Evolutionary conservation across 2,113 vertebrate genomes (phyloP).

Genomic region (Eretmochelys imbricata): DNA sequence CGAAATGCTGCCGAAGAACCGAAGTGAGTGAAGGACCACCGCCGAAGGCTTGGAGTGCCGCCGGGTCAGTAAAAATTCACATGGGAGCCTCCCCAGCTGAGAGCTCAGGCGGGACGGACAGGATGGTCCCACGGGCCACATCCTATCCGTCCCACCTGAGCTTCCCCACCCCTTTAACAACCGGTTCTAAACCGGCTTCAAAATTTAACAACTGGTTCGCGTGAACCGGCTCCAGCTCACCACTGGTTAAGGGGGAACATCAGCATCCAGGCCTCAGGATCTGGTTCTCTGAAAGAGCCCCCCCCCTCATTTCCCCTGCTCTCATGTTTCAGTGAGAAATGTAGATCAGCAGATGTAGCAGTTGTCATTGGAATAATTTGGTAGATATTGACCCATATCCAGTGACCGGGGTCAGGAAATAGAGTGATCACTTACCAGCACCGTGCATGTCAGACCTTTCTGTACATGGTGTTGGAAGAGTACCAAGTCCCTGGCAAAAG

Average conservation of each 20-base stretch:
- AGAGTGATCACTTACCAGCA: neutral
- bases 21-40: too few species aligned
- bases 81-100: too few species aligned
- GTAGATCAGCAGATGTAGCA: neutral
- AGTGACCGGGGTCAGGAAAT: neutral
- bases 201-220: too few species aligned
- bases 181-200: too few species aligned
- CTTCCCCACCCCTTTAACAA: too few species aligned
- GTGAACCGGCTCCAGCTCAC: too few species aligned
- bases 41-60: too few species aligned
- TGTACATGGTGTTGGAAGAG: neutral
- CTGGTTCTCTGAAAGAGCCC: neutral
- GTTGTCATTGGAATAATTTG: neutral
- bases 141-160: too few species aligned
- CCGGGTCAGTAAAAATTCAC: too few species aligned
- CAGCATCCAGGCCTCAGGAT: neutral
- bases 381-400: neutral
- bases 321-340: neutral
- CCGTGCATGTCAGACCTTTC: neutral
- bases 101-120: too few species aligned
- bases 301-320: neutral
- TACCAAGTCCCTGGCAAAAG: neutral
- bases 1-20: too few species aligned
- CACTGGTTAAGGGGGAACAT: neutral
- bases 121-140: too few species aligned